Base-by-base conservation (phyloP, 2,888 invertebrate species). In the Erynnis tages region DNA sequence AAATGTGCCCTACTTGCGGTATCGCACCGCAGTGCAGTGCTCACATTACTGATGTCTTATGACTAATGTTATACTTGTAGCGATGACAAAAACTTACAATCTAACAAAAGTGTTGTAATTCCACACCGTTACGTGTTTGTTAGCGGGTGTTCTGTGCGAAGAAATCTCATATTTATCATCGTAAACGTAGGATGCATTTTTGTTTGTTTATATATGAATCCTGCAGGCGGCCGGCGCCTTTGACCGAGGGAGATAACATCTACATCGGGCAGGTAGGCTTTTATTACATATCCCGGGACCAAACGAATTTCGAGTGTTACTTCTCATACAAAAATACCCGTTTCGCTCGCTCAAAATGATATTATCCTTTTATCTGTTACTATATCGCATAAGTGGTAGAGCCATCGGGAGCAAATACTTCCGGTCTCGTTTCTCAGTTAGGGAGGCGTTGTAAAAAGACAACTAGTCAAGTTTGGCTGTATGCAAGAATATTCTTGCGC, bases 191-290 rank as follows among this genome's bases (percentile, higher is more conserved):
- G 62, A 73, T 67, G 52, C 25, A 62, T 47, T 64, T 63, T 66
- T 7, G 64, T 30, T 41, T 54, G 21, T 52, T 10, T 46, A 41
- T 21, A n/a, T 43, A 57, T 3, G 0, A 13, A 25, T 4, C 61
- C 65, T 58, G 66, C 66, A 67, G 72, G 70, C 71, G 65, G 84
- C 65, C 86, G 87, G 87, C 81, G 79, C 76, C 83, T 88, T 88
- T 88, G 87, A 84, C 77, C 73, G 79, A 65, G 61, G 56, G 61
- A 85, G 87, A 87, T 87, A 87, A 82, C 77, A 87, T 87, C 87
- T 85, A 82, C 78, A 76, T 75, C 70, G 76, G 70, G 79, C 87
- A 87, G 88, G 88, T 88, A 88, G 80, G 79, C 77, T 81, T 84
- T 85, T 84, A 83, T 71, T 77, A 72, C 71, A 70, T 73, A 62